Conservation (phyloP, 2,113 vertebrate genomes). For the Syrrhaptes paradoxus region DNA sequence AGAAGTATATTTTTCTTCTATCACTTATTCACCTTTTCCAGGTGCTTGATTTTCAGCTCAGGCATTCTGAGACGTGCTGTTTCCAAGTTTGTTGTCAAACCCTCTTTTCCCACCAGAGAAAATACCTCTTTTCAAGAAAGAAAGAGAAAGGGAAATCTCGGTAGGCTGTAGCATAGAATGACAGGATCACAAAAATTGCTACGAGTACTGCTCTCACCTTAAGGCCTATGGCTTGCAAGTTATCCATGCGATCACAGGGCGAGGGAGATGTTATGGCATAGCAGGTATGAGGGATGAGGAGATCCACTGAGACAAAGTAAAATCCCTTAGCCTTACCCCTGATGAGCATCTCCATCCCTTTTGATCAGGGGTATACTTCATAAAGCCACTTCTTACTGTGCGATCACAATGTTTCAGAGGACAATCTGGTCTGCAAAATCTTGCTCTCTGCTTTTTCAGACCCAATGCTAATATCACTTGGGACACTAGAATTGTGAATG, state of each 20-base stretch:
- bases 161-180: not conserved
- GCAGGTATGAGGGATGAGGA: not conserved
- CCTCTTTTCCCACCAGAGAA: not conserved
- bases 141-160: not conserved
- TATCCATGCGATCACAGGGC: not conserved
- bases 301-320: not conserved
- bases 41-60: not conserved
- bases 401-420: not conserved
- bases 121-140: not conserved
- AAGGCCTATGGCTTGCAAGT: not conserved
- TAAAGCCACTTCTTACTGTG: not conserved
- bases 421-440: too few species aligned
- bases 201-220: not conserved
- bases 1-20: not conserved
- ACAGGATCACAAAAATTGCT: not conserved
- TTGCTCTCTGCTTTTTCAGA: not conserved
- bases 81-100: not conserved
- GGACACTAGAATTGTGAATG: not conserved
- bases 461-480: not conserved
- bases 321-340: not conserved
- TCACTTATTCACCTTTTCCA: not conserved
- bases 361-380: not conserved
- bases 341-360: not conserved
- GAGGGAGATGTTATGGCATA: not conserved
- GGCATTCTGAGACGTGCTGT: not conserved